Evolutionary conservation across 2,888 invertebrate genomes (phyloP).

Genomic region (Balanococcus diminutus): DNA sequence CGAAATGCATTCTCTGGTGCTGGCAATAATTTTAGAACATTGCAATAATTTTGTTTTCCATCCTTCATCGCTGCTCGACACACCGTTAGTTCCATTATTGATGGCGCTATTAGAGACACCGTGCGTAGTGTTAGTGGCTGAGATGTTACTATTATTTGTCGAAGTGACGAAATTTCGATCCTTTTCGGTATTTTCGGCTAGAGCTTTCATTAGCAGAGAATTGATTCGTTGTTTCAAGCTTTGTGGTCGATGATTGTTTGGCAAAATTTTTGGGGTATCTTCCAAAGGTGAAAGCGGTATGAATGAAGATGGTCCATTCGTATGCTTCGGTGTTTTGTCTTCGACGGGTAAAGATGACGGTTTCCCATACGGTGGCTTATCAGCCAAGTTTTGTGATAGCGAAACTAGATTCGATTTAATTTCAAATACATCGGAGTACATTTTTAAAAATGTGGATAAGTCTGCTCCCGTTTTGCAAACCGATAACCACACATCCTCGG

Average conservation of each 20-base stretch:
- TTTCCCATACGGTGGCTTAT: conserved; percentile 58
- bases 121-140: neutral
- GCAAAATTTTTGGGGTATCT: conserved; percentile 38
- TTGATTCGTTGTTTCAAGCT: conserved; percentile 87
- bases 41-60: conserved; percentile 84
- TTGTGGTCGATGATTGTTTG: conserved; percentile 67
- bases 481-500: conserved; percentile 79
- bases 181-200: conserved; percentile 81
- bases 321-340: conserved; percentile 66
- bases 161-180: conserved; percentile 65
- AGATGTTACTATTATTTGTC: conserved; percentile 62
- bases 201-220: conserved; percentile 83
- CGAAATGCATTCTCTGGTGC: conserved; percentile 76
- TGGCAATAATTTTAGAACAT: conserved; percentile 80
- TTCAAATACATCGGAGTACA: conserved; percentile 93
- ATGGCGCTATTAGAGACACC: conserved; percentile 26
- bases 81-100: conserved; percentile 36
- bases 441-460: conserved; percentile 85
- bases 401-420: conserved; percentile 77
- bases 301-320: conserved; percentile 61
- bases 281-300: conserved; percentile 56
- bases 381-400: conserved; percentile 47
- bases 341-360: conserved; percentile 63
- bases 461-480: conserved; percentile 91
- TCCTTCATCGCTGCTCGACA: conserved; percentile 64